These are phyloP conservation scores for Diloba caeruleocephala DNA, from an alignment of 2,888 invertebrate species.

Conservation along the genomic window DNA sequence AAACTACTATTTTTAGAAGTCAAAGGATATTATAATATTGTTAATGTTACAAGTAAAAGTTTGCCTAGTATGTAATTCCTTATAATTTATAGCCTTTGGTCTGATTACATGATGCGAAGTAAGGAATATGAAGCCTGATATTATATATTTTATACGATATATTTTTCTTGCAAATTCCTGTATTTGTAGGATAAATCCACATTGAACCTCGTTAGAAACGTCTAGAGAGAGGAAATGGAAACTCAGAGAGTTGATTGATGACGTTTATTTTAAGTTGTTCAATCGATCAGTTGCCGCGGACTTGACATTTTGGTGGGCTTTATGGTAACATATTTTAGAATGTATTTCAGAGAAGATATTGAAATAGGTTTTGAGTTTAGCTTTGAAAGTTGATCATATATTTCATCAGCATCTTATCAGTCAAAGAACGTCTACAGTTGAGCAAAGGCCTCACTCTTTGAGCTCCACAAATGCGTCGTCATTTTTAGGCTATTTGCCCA, in stretches of 20 bases:
- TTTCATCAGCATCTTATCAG: too few relatives aligned
- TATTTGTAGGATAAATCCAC: conserved; percentile 36
- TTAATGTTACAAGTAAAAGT: conserved; percentile 1
- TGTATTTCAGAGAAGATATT: too few relatives aligned
- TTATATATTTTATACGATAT: conserved; percentile 2
- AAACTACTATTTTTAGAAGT: too few relatives aligned
- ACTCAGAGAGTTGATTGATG: conserved; percentile 49
- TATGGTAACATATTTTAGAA: conserved; percentile 16
- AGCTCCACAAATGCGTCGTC: too few relatives aligned
- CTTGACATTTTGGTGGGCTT: conserved; percentile 26
- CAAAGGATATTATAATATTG: too few relatives aligned
- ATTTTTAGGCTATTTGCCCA: too few relatives aligned
- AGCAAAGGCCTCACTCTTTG: too few relatives aligned
- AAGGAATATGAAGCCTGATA: conserved; percentile 12
- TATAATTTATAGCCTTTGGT: conserved; percentile 22
- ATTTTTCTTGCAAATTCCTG: conserved; percentile 18
- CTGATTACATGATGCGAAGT: conserved; percentile 7
- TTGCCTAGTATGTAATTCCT: too few relatives aligned
- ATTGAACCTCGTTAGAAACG: conserved; percentile 34
- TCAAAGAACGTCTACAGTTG: too few relatives aligned
- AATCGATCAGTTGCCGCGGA: conserved; percentile 37
- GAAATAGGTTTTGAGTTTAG: too few relatives aligned
- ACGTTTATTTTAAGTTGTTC: conserved; percentile 48
- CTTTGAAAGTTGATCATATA: too few relatives aligned
- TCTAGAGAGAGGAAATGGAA: conserved; percentile 44